Evolutionary conservation across 2,113 vertebrate species (phyloP).

Genomic region (Tragelaphus imberbis): DNA sequence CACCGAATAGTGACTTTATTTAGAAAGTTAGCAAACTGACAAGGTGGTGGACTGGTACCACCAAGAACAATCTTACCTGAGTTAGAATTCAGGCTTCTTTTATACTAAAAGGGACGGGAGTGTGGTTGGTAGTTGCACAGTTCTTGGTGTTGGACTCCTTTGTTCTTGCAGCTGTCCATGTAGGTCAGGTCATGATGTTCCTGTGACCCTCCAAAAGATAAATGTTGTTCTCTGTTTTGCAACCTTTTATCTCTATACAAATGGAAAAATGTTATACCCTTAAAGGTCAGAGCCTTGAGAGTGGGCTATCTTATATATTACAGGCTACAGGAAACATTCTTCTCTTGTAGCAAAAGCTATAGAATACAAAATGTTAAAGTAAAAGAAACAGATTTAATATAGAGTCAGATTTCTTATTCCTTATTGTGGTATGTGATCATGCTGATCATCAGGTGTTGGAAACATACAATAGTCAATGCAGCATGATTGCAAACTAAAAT

Average conservation of each 20-base stretch:
- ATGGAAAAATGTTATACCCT: background rate
- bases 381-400: background rate
- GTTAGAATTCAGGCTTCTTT: background rate
- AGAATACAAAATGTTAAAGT: background rate
- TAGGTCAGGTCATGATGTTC: background rate
- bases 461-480: background rate
- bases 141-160: background rate
- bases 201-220: background rate
- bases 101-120: background rate
- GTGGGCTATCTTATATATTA: background rate
- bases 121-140: background rate
- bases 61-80: background rate
- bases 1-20: background rate
- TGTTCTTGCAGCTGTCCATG: background rate
- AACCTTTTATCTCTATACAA: background rate
- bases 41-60: background rate
- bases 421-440: background rate
- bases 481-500: background rate
- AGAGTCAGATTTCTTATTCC: background rate
- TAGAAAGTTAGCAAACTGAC: background rate
- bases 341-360: background rate
- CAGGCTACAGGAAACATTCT: background rate
- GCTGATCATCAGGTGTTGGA: background rate
- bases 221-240: background rate
- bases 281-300: background rate